phyloP scores from a whole-genome alignment of 2,113 vertebrate species.

The Machaerirhynchus nigripectus region DNA sequence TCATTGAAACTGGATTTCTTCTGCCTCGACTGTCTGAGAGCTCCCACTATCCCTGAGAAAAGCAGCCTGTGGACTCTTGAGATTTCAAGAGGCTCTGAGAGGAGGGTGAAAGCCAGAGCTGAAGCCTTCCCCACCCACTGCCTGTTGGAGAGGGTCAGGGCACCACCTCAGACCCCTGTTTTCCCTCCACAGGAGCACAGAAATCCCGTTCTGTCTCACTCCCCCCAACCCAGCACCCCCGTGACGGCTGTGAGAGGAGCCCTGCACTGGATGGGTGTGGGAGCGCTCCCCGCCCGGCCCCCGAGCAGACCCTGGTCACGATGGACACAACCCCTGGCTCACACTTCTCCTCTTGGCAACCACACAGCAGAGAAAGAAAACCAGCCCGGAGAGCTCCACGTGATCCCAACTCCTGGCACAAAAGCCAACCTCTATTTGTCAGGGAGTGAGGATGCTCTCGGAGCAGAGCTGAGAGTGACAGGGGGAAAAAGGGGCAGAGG shows the following conservation, averaged over 20 bases:
- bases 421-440: neutral
- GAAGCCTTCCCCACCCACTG: neutral
- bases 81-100: neutral
- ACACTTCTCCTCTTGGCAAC: neutral
- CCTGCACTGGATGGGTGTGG: fast-evolving
- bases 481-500: neutral
- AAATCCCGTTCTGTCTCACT: neutral
- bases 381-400: neutral
- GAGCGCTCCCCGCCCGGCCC: fast-evolving
- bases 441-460: neutral
- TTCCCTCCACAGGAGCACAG: neutral
- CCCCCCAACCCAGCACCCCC: fast-evolving
- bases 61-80: neutral
- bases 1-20: neutral
- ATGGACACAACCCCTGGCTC: neutral
- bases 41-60: neutral
- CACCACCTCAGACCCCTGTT: neutral
- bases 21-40: neutral
- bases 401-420: neutral
- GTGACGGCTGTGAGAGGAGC: neutral
- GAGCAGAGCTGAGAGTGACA: neutral
- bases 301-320: fast-evolving
- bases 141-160: neutral
- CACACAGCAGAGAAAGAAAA: neutral
- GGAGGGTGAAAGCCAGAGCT: neutral